phyloP scores from a whole-genome alignment of 92 coral and sea anemone genomes.

The Paramuricea clavata region DNA sequence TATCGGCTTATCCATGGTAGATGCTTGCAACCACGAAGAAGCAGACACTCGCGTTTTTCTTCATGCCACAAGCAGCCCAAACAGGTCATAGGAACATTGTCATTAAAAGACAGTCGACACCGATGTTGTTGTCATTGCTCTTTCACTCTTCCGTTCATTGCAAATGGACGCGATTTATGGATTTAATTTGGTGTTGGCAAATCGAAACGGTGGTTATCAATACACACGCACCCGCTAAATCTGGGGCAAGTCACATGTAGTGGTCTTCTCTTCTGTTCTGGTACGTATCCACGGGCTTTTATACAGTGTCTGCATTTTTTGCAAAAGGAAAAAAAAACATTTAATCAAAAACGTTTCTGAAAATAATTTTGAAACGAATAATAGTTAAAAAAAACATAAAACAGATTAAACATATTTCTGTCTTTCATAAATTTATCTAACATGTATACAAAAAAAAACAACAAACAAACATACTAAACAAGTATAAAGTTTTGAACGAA shows the following conservation, averaged over 20 bases:
- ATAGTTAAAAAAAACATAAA: too few species aligned
- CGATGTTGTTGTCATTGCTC: constrained; percentile 3
- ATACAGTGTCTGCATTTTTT: too few species aligned
- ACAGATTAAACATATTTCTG: too few species aligned
- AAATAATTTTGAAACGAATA: too few species aligned
- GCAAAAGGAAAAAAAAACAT: constrained; percentile 35
- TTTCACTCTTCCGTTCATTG: neutral
- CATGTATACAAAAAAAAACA: too few species aligned
- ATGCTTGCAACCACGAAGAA: constrained; percentile 21
- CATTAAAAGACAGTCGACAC: neutral
- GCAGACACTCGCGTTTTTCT: constrained; percentile 9
- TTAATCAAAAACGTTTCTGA: too few species aligned
- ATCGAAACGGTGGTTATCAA: too few species aligned
- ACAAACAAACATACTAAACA: too few species aligned
- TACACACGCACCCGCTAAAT: neutral
- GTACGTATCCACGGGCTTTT: constrained; percentile 24
- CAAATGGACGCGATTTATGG: constrained; percentile 1
- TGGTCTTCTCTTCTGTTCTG: constrained; percentile 25
- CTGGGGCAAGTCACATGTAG: neutral
- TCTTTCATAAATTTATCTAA: too few species aligned
- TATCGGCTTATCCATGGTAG: neutral
- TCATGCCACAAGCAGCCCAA: neutral
- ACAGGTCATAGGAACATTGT: neutral
- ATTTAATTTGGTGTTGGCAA: too few species aligned
- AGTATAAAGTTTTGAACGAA: too few species aligned